A percentile compares a stretch with the other conserved stretches of the same genome.
These are phyloP conservation scores for Lerista edwardsae DNA, from an alignment of 2,797 vertebrate genomes.

Conservation along the genomic window DNA sequence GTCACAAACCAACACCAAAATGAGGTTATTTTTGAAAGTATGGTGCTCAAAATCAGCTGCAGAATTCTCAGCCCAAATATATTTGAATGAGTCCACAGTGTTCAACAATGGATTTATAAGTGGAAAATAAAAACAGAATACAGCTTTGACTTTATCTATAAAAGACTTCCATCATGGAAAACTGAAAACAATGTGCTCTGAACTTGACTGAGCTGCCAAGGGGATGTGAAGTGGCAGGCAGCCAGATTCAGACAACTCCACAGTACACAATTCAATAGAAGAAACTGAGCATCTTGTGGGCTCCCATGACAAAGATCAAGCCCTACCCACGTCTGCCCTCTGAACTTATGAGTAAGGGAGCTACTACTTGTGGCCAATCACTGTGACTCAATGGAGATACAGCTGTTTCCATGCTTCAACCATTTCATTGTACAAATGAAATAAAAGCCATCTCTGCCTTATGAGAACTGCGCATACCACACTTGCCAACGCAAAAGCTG, in stretches of 20 bases:
- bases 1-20: background rate
- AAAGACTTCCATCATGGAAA: background rate
- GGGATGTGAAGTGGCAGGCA: background rate
- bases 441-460: background rate
- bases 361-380: background rate
- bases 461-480: background rate
- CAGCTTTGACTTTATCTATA: constrained; percentile 4
- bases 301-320: constrained; percentile 6
- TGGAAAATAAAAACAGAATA: background rate
- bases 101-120: background rate
- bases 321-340: background rate
- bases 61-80: background rate
- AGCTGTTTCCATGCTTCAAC: constrained; percentile 12
- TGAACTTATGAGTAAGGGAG: background rate
- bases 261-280: background rate
- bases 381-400: background rate
- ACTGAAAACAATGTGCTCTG: background rate
- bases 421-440: background rate
- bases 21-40: background rate
- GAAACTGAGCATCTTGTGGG: background rate
- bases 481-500: background rate
- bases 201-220: background rate
- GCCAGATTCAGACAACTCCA: background rate
- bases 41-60: background rate
- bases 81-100: background rate